These are phyloP conservation scores for Spodoptera littoralis DNA, from an alignment of 2,888 invertebrate species.

Conservation along the genomic window DNA sequence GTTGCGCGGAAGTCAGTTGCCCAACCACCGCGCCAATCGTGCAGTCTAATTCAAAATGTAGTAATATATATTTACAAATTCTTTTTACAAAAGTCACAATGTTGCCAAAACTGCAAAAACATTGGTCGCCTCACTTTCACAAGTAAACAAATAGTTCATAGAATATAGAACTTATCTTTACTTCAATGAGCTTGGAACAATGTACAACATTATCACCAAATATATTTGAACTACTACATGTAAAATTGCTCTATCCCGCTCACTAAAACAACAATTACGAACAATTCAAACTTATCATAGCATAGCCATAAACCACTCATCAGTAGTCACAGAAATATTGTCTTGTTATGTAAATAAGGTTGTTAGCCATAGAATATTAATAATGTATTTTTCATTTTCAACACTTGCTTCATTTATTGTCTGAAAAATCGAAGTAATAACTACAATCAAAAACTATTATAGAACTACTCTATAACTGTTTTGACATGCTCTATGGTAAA, in stretches of 20 bases:
- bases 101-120: no score
- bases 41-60: no score
- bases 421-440: no score
- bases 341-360: conserved; percentile 27
- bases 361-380: conserved; percentile 4
- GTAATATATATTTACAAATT: no score
- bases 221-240: conserved; percentile 1
- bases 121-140: no score
- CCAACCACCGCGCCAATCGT: no score
- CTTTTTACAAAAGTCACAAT: no score
- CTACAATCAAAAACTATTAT: no score
- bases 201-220: conserved; percentile 8
- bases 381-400: conserved; percentile 8
- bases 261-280: conserved; percentile 14
- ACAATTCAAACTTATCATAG: conserved; percentile 25
- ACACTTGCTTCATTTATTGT: background rate
- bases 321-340: conserved; percentile 20
- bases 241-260: conserved; percentile 16
- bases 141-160: no score
- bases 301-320: conserved; percentile 41
- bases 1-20: no score
- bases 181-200: background rate
- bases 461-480: no score
- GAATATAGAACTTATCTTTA: background rate
- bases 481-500: background rate